Evolutionary conservation across 2,888 invertebrate genomes (phyloP), one percentile per base, ranked within the genome.

Genomic region (Pristionchus fissidentatus): DNA sequence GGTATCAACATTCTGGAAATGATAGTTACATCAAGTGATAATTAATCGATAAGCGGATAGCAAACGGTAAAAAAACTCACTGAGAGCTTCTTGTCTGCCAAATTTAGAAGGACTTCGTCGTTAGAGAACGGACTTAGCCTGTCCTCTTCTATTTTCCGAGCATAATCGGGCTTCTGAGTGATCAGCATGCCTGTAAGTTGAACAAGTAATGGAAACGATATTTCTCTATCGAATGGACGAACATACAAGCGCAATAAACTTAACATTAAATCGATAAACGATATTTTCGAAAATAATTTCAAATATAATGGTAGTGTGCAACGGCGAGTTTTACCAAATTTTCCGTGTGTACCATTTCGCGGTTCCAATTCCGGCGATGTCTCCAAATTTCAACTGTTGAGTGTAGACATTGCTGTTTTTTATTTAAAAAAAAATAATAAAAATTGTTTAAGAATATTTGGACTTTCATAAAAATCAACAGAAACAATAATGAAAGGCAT

Each of bases 81-180:
- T 15, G 79, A 79, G 57, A 79, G 79, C 52, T 55, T 79, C 57
- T 79, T 79, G 19, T 79, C 79, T 8, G 79, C 79, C 26, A 79
- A n/a, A 57, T 38, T 57, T 10, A 79, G 79, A 22, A 79, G 57
- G 49, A 79, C 79, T 38, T 57, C 79, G 57, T 79, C 79, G 38
- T 38, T 79, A 15, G 57, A 79, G 49, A 79, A 79, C 4, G 79
- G 79, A 19, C 41, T 79, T 3, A 79, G 38, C 13, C 57, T 35
- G 57, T 79, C 79, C 26, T 57, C 55, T 43, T 79, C 79, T 38
- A 79, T 79, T 57, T n/a, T 43, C 26, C 57, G 55, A 26, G 79
- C 35, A 79, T 79, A 79, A 3, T 55, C 55, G 8, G 57, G 79
- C 41, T 79, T 79, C 41, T 55, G 57, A 38, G 57, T 26, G n/a